phyloP scores from a whole-genome alignment of 2,113 vertebrate genomes.

The Asarcornis scutulata region DNA sequence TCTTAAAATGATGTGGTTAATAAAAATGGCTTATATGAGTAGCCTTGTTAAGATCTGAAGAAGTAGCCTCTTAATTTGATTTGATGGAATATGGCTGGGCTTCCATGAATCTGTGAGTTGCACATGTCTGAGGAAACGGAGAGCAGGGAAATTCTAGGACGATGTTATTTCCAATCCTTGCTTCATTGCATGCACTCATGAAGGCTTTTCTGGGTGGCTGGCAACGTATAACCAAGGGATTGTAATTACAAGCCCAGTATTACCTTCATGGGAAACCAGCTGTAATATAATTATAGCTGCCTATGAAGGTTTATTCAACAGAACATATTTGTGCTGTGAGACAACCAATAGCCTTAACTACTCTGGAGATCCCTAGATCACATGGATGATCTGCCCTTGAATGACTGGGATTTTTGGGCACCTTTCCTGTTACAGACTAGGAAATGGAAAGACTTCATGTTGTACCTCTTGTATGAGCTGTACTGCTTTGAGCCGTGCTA shows the following conservation, averaged over 20 bases:
- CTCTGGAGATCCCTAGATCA: accelerated
- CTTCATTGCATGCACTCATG: not conserved
- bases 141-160: not conserved
- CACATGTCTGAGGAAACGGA: not conserved
- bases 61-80: not conserved
- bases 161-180: not conserved
- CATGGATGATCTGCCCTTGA: not conserved
- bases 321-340: not conserved
- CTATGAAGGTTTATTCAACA: not conserved
- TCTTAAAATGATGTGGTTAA: not conserved
- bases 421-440: not conserved
- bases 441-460: not conserved
- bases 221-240: not conserved
- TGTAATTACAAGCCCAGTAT: not conserved
- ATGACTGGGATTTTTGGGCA: not conserved
- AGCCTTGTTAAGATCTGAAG: not conserved
- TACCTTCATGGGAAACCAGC: conserved; percentile 11
- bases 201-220: not conserved
- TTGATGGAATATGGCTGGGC: not conserved
- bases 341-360: not conserved
- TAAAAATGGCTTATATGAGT: not conserved
- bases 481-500: not conserved
- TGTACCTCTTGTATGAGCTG: not conserved
- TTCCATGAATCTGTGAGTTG: not conserved
- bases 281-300: not conserved